These are phyloP conservation scores for Gallirallus australis DNA, from an alignment of 2,797 vertebrate genomes.

Conservation along the genomic window DNA sequence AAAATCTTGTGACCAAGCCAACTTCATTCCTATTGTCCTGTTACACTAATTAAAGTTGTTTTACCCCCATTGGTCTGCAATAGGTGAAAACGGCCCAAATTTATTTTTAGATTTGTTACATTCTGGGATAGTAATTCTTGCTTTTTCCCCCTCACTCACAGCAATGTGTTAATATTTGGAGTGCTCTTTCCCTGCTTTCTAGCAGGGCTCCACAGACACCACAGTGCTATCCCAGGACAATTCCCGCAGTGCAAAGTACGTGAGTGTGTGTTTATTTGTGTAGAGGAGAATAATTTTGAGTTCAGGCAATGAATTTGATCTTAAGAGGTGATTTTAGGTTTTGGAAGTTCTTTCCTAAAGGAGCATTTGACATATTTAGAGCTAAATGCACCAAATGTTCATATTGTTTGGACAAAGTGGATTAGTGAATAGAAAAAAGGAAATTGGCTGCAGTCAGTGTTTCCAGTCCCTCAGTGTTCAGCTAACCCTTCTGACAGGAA, in stretches of 20 bases:
- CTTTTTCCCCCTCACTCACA: neutral
- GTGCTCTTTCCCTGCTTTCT: constrained; percentile 28
- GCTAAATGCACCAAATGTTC: constrained; percentile 36
- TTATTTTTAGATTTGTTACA: constrained; percentile 76
- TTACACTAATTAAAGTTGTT: constrained; percentile 79
- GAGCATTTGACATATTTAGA: constrained; percentile 52
- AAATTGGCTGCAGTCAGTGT: neutral
- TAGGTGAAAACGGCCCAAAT: constrained; percentile 75
- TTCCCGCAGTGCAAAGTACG: neutral
- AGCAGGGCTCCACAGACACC: constrained; percentile 23
- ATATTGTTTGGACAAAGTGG: constrained; percentile 21
- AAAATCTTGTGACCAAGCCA: constrained; percentile 85
- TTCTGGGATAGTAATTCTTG: constrained; percentile 65
- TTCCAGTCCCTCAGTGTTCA: neutral
- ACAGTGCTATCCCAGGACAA: constrained; percentile 6
- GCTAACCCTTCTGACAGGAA: neutral
- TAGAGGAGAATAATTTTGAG: neutral
- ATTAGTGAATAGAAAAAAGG: constrained; percentile 33
- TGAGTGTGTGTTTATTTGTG: neutral
- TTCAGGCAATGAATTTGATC: neutral
- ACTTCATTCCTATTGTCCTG: constrained; percentile 86
- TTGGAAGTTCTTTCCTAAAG: constrained; percentile 45
- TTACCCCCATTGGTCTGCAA: constrained; percentile 64
- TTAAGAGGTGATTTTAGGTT: constrained; percentile 29
- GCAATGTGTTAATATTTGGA: constrained; percentile 33